These are phyloP conservation scores for Zeugodacus cucurbitae DNA, from an alignment of 1,140 invertebrate genomes.

Conservation along the genomic window DNA sequence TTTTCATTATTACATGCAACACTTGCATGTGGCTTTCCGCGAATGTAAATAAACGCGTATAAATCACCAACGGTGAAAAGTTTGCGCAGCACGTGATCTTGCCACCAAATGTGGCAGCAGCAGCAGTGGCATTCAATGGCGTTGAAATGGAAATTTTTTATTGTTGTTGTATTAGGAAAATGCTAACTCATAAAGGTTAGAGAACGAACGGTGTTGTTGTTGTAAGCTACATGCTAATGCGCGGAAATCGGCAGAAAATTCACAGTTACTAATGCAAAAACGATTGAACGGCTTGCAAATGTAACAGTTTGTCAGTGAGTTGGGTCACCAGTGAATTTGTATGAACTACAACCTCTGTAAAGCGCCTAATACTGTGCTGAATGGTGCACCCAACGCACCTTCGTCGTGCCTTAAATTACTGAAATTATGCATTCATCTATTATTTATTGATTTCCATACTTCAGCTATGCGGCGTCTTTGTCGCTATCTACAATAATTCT, in stretches of 20 bases:
- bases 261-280: neutral
- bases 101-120: constrained; percentile 27
- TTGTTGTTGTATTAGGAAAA: neutral
- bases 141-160: neutral
- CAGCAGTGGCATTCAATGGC: neutral
- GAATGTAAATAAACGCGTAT: neutral
- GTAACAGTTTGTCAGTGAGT: neutral
- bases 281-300: neutral
- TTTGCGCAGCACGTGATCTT: constrained; percentile 34
- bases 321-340: neutral
- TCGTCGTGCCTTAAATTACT: constrained; percentile 7
- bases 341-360: neutral
- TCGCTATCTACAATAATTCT: neutral
- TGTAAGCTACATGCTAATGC: neutral
- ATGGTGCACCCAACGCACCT: neutral
- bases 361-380: neutral
- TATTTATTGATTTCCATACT: constrained; percentile 5
- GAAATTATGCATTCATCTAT: constrained; percentile 23
- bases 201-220: neutral
- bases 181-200: neutral
- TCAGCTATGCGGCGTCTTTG: no score
- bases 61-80: constrained; percentile 22
- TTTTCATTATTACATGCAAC: neutral
- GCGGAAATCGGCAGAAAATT: constrained; percentile 32
- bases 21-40: neutral